phyloP scores from a whole-genome alignment of 2,888 invertebrate genomes.

The Monoplex corrugatus region DNA sequence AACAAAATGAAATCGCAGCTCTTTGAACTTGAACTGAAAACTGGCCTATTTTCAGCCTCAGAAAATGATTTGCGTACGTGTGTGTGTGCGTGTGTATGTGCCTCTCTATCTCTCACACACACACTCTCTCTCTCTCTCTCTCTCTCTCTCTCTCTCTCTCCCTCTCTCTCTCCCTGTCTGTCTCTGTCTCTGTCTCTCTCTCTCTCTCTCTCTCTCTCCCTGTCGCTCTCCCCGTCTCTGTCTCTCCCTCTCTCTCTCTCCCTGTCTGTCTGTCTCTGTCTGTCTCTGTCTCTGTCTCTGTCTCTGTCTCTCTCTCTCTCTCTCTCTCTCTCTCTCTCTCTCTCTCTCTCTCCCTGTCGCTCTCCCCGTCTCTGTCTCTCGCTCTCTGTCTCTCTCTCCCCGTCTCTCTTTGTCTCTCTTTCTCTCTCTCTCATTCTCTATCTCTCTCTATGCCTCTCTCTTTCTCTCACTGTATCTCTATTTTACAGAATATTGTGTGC shows the following conservation, averaged over 20 bases:
- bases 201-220: not conserved
- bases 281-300: not conserved
- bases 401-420: not conserved
- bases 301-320: not conserved
- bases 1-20: no score
- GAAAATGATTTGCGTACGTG: no score
- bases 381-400: not conserved
- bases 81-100: not conserved
- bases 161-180: not conserved
- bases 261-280: not conserved
- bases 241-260: not conserved
- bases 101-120: not conserved
- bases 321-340: no score
- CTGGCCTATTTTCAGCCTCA: no score
- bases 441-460: not conserved
- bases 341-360: no score
- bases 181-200: not conserved
- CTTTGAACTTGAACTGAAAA: no score
- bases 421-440: not conserved
- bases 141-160: not conserved
- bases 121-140: not conserved
- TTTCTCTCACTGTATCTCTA: no score
- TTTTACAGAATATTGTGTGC: no score
- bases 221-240: not conserved
- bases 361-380: no score